A percentile compares a stretch with the other conserved stretches of the same genome.
These are phyloP conservation scores for Drosophila parvula DNA, from an alignment of 1,140 invertebrate genomes.

Conservation along the genomic window DNA sequence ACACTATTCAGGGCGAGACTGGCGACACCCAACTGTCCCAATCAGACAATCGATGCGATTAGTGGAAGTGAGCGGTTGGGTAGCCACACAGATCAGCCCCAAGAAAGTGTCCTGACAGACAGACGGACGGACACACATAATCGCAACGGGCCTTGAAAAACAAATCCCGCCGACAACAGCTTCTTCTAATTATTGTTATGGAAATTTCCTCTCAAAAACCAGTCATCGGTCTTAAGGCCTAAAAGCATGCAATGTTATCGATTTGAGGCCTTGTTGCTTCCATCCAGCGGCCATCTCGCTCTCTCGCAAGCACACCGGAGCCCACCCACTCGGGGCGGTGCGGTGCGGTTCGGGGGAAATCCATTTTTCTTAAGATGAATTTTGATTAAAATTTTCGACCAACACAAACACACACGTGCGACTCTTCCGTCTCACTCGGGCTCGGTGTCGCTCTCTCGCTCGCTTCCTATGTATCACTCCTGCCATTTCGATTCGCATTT, in stretches of 20 bases:
- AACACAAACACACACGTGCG: slow-evolving; percentile 55
- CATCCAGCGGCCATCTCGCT: slow-evolving; percentile 57
- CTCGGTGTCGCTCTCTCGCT: slow-evolving; percentile 17
- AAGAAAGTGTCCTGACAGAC: slow-evolving; percentile 5
- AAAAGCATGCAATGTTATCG: slow-evolving; percentile 70
- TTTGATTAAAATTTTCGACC: slow-evolving; percentile 79
- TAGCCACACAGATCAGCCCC: neutral
- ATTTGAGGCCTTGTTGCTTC: slow-evolving; percentile 55
- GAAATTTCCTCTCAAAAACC: slow-evolving; percentile 31
- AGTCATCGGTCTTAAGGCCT: slow-evolving; percentile 55
- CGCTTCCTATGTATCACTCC: slow-evolving; percentile 50
- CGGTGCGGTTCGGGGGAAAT: slow-evolving; percentile 27
- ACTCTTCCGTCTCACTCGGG: slow-evolving; percentile 26
- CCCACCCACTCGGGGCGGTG: neutral
- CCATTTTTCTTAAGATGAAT: slow-evolving; percentile 80
- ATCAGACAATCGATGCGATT: slow-evolving; percentile 54
- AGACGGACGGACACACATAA: neutral
- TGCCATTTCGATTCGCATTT: slow-evolving; percentile 5
- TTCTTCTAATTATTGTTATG: slow-evolving; percentile 70
- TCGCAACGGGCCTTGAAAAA: slow-evolving; percentile 28
- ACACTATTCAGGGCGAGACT: slow-evolving; percentile 25
- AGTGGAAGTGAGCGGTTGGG: neutral
- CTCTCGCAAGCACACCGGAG: slow-evolving; percentile 30
- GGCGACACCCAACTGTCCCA: slow-evolving; percentile 7
- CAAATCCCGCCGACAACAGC: slow-evolving; percentile 10